phyloP scores from a whole-genome alignment of 2,888 invertebrate species.

The Andrena minutula region DNA sequence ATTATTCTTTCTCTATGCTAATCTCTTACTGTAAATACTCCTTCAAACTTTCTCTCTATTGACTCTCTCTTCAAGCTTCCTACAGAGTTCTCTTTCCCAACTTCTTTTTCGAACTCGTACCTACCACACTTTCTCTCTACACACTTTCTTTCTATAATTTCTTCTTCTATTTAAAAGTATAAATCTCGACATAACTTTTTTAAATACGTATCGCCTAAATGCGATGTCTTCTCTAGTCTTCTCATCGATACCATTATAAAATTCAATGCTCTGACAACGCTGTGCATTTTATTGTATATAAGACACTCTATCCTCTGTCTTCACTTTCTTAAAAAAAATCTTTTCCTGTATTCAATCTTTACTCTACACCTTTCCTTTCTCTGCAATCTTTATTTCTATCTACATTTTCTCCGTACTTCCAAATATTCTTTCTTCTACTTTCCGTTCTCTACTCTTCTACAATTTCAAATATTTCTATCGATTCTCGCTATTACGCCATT shows the following conservation, averaged over 20 bases:
- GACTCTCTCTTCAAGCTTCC: neutral
- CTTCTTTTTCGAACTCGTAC: conserved; percentile 20
- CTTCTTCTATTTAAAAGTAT: neutral
- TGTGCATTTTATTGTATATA: conserved; percentile 47
- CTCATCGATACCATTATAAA: conserved; percentile 27
- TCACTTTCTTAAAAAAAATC: neutral
- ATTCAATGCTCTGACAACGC: conserved; percentile 37
- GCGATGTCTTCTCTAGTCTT: conserved; percentile 34
- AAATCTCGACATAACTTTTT: conserved; percentile 9
- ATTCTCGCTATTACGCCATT: neutral
- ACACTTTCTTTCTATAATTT: conserved; percentile 11
- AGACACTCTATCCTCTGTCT: conserved; percentile 4
- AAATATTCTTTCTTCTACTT: neutral
- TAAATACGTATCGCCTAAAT: conserved; percentile 5
- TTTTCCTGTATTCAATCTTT: neutral
- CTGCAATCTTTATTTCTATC: neutral
- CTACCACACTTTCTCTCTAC: conserved; percentile 18
- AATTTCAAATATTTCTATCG: neutral
- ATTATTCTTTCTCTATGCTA: conserved; percentile 26
- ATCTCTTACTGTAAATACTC: conserved; percentile 45
- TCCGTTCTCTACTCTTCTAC: neutral
- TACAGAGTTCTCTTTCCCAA: conserved; percentile 1
- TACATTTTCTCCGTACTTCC: no score
- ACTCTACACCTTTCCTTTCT: neutral
- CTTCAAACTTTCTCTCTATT: conserved; percentile 20